Evolutionary conservation across 2,113 vertebrate genomes (phyloP), one percentile per base, ranked within the genome.

Genomic region (Mus pahari): DNA sequence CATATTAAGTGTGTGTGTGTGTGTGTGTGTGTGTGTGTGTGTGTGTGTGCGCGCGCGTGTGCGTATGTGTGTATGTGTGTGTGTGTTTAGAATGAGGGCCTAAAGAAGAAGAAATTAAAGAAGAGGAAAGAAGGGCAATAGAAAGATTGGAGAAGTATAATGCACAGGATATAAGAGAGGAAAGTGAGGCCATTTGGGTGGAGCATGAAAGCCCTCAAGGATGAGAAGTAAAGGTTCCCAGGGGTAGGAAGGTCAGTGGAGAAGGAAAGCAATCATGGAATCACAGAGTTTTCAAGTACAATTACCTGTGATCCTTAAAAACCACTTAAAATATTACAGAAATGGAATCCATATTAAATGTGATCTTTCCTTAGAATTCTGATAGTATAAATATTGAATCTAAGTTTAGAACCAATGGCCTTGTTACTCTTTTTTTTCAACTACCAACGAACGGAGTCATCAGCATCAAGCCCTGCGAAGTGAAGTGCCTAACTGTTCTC

Each of bases 391-490:
- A 66, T 78, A 33, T n/a, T 90, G 42, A 78, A 66, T 64, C 4
- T 86, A 73, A 60, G 8, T 89, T 73, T 86, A 74, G 62, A 74
- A 17, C 62, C 3, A 73, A 83, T 66, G 73, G 24, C 4, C 39
- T 89, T 88, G 7, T 96, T 84, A 87, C 13, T 81, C 20, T 64
- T 82, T 33, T 77, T 93, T 64, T 71, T 83, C n/a, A 92, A 20
- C 12, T 74, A 8, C 17, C 45, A 86, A 14, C 33, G 50, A 36
- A 48, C 28, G 8, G 14, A 31, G 26, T 31, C 20, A 45, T 64
- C 42, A 45, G 45, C 16, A 31, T 20, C 39, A 66, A 64, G 39
- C 42, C n/a, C 22, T 83, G 24, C 5, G 6, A 60, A 58, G 22
- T 62, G 2, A 62, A 42, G 36, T 28, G 42, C n/a, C n/a, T 28